Evolutionary conservation across 1,140 invertebrate species (phyloP).

Genomic region (Leptinotarsa undecemlineata): DNA sequence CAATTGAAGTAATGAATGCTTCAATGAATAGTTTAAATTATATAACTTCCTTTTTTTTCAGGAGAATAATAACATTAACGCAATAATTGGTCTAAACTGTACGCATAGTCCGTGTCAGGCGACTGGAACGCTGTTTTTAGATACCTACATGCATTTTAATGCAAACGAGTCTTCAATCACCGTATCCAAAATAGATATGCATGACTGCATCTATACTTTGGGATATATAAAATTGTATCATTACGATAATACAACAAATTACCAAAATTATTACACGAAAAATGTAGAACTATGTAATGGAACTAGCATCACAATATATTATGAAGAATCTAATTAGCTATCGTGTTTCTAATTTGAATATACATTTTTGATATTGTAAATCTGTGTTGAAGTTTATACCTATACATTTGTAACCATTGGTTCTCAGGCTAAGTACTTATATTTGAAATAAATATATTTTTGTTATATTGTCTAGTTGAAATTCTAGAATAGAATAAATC

Average conservation of each 20-base stretch:
- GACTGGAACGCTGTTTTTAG: constrained; percentile 25
- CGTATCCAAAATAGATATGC: constrained; percentile 21
- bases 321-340: background rate
- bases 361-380: too few relatives aligned
- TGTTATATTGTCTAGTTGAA: too few relatives aligned
- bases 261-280: background rate
- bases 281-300: background rate
- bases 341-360: too few relatives aligned
- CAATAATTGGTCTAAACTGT: constrained; percentile 33
- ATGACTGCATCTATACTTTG: constrained; percentile 26
- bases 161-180: constrained; percentile 25
- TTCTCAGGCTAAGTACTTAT: too few relatives aligned
- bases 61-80: constrained; percentile 23
- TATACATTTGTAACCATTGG: too few relatives aligned
- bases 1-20: too few relatives aligned
- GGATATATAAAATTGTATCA: constrained; percentile 32
- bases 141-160: constrained; percentile 23
- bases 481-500: too few relatives aligned
- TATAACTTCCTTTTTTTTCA: constrained; percentile 16
- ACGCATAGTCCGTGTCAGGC: constrained; percentile 21
- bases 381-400: too few relatives aligned
- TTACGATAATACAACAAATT: background rate
- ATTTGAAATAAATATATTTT: too few relatives aligned
- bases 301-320: background rate
- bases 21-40: too few relatives aligned